Conservation (phyloP, 2,113 vertebrate genomes). For the Enhydra lutris region DNA sequence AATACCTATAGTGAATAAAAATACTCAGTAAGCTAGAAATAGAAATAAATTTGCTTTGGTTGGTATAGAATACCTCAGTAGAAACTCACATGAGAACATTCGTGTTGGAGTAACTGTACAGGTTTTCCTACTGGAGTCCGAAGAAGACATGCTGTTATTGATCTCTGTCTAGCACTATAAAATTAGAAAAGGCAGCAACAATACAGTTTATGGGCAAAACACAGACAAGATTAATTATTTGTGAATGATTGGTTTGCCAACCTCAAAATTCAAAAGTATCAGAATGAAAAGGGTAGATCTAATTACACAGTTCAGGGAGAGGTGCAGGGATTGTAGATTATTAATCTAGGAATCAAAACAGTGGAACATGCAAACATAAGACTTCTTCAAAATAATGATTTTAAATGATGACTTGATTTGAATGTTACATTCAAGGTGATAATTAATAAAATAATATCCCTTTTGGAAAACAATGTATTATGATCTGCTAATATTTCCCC, state of each 20-base stretch:
- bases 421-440: not conserved
- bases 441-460: not conserved
- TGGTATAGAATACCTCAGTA: not conserved
- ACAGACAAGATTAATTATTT: not conserved
- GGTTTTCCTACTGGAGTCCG: not conserved
- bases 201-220: not conserved
- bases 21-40: not conserved
- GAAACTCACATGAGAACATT: not conserved
- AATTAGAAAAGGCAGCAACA: not conserved
- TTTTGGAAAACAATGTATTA: not conserved
- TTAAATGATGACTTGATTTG: not conserved
- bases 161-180: not conserved
- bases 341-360: not conserved
- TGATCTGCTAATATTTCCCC: not conserved
- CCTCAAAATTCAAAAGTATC: not conserved
- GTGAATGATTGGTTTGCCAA: not conserved
- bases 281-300: not conserved
- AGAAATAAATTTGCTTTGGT: not conserved
- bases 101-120: not conserved
- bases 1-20: not conserved
- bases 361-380: not conserved
- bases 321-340: not conserved
- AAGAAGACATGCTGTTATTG: not conserved
- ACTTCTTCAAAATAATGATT: not conserved
- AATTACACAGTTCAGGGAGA: not conserved